Percentiles rank a stretch among this genome's conserved stretches.
Conservation (phyloP, 2,888 invertebrate species). For the Laothoe populi region DNA sequence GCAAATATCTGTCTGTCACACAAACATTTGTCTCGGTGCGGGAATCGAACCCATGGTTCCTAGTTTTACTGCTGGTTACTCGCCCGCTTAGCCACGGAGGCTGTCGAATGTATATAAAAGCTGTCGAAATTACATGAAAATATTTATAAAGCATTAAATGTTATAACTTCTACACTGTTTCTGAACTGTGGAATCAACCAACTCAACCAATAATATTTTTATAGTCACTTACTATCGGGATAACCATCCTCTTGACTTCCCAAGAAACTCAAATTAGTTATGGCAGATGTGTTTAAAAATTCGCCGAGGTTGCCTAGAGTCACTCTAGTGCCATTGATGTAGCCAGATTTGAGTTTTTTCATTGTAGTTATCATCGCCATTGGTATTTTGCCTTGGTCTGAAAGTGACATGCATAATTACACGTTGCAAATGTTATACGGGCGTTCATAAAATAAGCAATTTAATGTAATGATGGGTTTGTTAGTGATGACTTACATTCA, state of each 20-base stretch:
- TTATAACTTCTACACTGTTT: too few species aligned
- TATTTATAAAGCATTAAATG: too few species aligned
- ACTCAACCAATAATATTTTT: too few species aligned
- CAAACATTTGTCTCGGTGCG: too few species aligned
- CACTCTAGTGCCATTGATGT: slow-evolving; percentile 99
- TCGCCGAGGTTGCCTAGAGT: slow-evolving; percentile 97
- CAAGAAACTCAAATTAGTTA: slow-evolving; percentile 97
- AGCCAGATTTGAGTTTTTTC: slow-evolving; percentile 98
- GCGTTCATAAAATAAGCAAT: slow-evolving; percentile 15
- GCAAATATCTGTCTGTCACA: too few species aligned
- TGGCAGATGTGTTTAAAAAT: slow-evolving; percentile 98
- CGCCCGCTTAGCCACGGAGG: too few species aligned
- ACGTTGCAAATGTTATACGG: background rate
- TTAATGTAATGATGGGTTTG: slow-evolving; percentile 13
- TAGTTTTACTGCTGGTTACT: too few species aligned
- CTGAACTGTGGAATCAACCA: too few species aligned
- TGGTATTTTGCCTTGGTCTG: slow-evolving; percentile 96
- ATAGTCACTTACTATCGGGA: slow-evolving; percentile 89
- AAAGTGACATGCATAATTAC: slow-evolving; percentile 45
- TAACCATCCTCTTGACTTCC: slow-evolving; percentile 96
- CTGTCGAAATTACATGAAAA: too few species aligned
- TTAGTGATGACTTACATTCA: background rate
- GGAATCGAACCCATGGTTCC: too few species aligned
- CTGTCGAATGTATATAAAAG: too few species aligned
- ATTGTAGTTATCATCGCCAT: slow-evolving; percentile 98